Conservation (phyloP, 2,113 vertebrate genomes). For the Puntigrus tetrazona region DNA sequence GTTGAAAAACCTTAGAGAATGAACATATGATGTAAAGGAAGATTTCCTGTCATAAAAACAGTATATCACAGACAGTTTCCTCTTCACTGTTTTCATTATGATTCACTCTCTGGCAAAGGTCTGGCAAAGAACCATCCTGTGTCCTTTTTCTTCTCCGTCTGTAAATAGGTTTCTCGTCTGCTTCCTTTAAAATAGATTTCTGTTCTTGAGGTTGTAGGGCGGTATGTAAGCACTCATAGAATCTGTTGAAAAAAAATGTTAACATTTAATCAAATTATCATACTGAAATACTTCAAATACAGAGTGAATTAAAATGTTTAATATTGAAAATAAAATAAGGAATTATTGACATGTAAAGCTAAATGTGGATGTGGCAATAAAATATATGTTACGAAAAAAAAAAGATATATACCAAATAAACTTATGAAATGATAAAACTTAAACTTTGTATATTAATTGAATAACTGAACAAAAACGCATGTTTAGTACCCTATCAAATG, state of each 20-base stretch:
- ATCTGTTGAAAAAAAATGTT: constrained; percentile 71
- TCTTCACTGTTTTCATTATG: constrained; percentile 39
- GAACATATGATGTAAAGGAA: not conserved
- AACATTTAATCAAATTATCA: not conserved
- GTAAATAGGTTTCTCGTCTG: constrained; percentile 54
- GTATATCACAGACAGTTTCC: constrained; percentile 18
- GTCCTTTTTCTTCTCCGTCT: constrained; percentile 71
- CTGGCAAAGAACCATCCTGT: rapidly evolving
- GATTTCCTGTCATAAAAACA: constrained; percentile 37
- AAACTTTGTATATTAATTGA: too few relatives aligned
- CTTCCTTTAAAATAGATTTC: not conserved
- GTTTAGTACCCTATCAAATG: too few relatives aligned
- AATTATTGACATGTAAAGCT: not conserved
- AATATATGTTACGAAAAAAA: not conserved
- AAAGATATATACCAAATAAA: not conserved
- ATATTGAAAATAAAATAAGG: not conserved
- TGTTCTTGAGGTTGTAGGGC: constrained; percentile 65
- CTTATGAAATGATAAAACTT: too few relatives aligned
- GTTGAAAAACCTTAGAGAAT: not conserved
- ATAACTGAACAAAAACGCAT: too few relatives aligned
- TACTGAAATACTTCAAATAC: not conserved
- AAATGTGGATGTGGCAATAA: not conserved
- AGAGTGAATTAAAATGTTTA: not conserved
- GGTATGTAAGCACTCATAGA: constrained; percentile 75
- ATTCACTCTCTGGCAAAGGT: not conserved